A percentile compares a stretch with the other conserved stretches of the same genome.
These are phyloP conservation scores for Eueides isabella DNA, from an alignment of 1,140 invertebrate genomes.

Conservation along the genomic window DNA sequence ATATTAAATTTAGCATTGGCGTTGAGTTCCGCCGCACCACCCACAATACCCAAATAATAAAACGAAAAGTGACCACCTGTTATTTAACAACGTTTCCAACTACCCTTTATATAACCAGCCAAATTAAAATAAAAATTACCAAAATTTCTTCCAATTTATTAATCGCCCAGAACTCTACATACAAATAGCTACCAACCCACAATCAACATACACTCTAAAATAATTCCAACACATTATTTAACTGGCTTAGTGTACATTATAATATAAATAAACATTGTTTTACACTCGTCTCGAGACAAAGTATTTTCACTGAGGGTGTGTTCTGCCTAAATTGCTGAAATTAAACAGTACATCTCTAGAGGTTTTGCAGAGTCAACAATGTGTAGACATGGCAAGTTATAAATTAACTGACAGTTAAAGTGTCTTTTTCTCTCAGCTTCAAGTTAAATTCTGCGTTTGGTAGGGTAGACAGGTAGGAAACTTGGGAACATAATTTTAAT, in stretches of 20 bases:
- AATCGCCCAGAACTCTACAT: no score
- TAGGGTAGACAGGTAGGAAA: no score
- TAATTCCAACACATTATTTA: neutral
- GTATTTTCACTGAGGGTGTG: slow-evolving; percentile 31
- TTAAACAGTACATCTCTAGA: slow-evolving; percentile 42
- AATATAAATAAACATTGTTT: slow-evolving; percentile 25
- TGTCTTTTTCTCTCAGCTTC: no score
- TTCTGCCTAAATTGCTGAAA: slow-evolving; percentile 44
- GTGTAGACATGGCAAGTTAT: slow-evolving; percentile 2
- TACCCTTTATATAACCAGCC: no score
- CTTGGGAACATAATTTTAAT: no score
- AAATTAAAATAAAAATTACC: no score
- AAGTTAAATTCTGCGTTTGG: no score
- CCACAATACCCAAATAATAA: neutral
- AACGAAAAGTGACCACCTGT: no score
- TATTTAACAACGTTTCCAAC: no score
- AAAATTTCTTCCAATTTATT: no score
- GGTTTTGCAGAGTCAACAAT: slow-evolving; percentile 18
- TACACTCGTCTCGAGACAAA: slow-evolving; percentile 11
- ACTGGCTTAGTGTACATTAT: slow-evolving; percentile 3
- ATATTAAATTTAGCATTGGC: no score
- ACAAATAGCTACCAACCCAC: no score
- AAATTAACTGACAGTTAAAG: neutral
- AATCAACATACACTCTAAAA: neutral
- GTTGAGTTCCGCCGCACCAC: neutral